Percentiles rank a stretch among this genome's conserved stretches.
Evolutionary conservation across 2,888 invertebrate species (phyloP).

Genomic region (Asteroscopus sphinx): DNA sequence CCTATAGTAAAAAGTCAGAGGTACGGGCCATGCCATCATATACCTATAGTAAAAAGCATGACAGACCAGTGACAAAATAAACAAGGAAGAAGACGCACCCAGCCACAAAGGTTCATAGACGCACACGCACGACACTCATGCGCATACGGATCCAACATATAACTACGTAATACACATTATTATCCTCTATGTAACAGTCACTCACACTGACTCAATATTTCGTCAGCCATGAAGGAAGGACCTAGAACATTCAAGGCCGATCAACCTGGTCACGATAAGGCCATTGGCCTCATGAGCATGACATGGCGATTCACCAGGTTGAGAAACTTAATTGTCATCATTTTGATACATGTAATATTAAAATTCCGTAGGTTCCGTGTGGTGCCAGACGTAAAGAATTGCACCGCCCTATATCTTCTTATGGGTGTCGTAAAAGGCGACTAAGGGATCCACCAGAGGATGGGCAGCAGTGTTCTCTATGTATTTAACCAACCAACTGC

Average conservation of each 20-base stretch:
- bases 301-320: conserved; percentile 6
- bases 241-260: conserved; percentile 24
- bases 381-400: no score
- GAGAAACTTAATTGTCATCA: neutral
- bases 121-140: conserved; percentile 5
- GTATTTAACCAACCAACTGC: no score
- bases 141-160: neutral
- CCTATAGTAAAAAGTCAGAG: no score
- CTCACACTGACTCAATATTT: conserved; percentile 6
- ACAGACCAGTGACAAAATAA: conserved; percentile 6
- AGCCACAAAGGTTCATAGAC: no score
- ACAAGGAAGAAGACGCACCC: conserved; percentile 7
- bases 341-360: neutral
- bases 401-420: no score
- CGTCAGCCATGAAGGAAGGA: conserved; percentile 21
- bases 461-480: no score
- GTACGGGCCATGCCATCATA: no score
- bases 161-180: conserved; percentile 16
- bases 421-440: no score
- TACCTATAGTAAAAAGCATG: no score
- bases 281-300: conserved; percentile 29
- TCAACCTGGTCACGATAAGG: conserved; percentile 19
- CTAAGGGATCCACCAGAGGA: no score
- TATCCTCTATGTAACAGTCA: conserved; percentile 12
- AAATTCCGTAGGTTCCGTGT: no score